These are phyloP conservation scores for Entosphenus tridentatus DNA, from an alignment of 2,113 vertebrate genomes.

Conservation along the genomic window DNA sequence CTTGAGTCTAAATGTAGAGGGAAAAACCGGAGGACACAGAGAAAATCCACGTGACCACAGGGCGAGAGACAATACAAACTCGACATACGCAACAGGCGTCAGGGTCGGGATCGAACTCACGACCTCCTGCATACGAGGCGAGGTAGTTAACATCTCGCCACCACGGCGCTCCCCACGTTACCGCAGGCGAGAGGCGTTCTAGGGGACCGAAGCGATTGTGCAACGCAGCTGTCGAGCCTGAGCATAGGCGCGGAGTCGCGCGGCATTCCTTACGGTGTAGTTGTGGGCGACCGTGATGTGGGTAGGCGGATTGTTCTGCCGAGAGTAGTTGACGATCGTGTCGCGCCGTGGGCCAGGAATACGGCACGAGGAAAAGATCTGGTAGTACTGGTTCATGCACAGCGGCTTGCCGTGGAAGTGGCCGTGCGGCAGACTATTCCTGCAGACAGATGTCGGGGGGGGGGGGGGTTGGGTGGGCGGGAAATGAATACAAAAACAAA, in stretches of 20 bases:
- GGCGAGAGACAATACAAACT: too few relatives aligned
- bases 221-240: not conserved
- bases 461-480: conserved; percentile 9
- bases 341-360: conserved; percentile 68
- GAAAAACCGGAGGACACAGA: too few relatives aligned
- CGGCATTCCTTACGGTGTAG: conserved; percentile 44
- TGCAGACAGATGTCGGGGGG: conserved; percentile 13
- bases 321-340: conserved; percentile 38
- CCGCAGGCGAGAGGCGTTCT: not conserved
- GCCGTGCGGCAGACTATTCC: conserved; percentile 57
- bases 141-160: too few relatives aligned
- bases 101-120: too few relatives aligned
- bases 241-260: not conserved
- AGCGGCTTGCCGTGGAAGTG: conserved; percentile 52
- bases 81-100: too few relatives aligned
- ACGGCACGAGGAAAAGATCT: conserved; percentile 77
- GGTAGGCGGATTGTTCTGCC: conserved; percentile 30
- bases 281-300: conserved; percentile 91
- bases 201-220: not conserved
- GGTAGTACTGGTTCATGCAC: conserved; percentile 96
- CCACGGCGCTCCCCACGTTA: too few relatives aligned
- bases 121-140: too few relatives aligned
- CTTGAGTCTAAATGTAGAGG: too few relatives aligned
- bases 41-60: too few relatives aligned
- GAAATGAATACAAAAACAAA: not conserved